These are phyloP conservation scores for Liopterus haemorrhoidalis DNA, from an alignment of 2,888 invertebrate genomes.

Conservation along the genomic window DNA sequence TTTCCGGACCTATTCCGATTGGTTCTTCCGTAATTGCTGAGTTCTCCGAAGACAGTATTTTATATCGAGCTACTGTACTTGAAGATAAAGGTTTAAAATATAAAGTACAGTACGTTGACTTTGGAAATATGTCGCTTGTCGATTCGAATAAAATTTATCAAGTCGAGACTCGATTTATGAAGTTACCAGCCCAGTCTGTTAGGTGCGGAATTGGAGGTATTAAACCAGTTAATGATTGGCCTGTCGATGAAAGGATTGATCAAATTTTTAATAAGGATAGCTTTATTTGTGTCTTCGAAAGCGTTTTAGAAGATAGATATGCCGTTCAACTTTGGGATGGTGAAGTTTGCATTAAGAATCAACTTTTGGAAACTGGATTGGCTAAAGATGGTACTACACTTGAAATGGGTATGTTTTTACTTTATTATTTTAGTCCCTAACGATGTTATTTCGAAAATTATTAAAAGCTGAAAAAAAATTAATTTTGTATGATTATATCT, in stretches of 20 bases:
- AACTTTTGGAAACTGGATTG: slow-evolving; percentile 13
- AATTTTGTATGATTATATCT: too few relatives aligned
- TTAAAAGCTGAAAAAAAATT: too few relatives aligned
- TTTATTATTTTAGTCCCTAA: too few relatives aligned
- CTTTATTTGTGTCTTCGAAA: slow-evolving; percentile 55
- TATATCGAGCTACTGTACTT: slow-evolving; percentile 64
- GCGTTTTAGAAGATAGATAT: slow-evolving; percentile 47
- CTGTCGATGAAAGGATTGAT: slow-evolving; percentile 50
- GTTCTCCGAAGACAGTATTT: slow-evolving; percentile 63
- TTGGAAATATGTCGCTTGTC: slow-evolving; percentile 65
- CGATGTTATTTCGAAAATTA: too few relatives aligned
- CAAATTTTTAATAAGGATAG: slow-evolving; percentile 57
- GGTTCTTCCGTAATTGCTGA: slow-evolving; percentile 64
- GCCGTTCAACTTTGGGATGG: slow-evolving; percentile 12
- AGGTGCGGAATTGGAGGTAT: slow-evolving; percentile 61
- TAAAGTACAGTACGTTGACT: slow-evolving; percentile 68
- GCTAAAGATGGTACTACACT: slow-evolving; percentile 9
- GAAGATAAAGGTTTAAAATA: slow-evolving; percentile 55
- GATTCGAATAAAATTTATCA: slow-evolving; percentile 61
- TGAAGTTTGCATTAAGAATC: slow-evolving; percentile 12
- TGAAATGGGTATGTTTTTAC: slow-evolving; percentile 18
- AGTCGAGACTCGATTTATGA: slow-evolving; percentile 59
- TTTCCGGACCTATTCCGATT: slow-evolving; percentile 46
- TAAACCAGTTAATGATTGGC: slow-evolving; percentile 56
- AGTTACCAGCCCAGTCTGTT: slow-evolving; percentile 64